Evolutionary conservation across 30 jellyfish, hydroid and myxozoan genomes (phyloP).

Genomic region (Aurelia aurita): DNA sequence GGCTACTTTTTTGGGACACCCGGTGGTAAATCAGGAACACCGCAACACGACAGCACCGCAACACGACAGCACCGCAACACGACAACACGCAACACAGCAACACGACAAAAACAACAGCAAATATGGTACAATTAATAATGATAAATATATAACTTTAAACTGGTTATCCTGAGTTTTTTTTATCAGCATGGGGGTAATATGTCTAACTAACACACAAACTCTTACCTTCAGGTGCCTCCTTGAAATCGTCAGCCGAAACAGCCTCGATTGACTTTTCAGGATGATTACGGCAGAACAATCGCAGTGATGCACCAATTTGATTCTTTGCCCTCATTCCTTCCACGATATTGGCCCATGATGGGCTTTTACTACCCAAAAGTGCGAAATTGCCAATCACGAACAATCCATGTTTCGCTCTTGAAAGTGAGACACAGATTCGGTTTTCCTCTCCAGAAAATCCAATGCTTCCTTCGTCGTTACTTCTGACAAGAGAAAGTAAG

Average conservation of each 20-base stretch:
- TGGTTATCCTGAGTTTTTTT: no score
- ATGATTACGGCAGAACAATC: constrained; percentile 77
- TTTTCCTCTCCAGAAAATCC: constrained; percentile 85
- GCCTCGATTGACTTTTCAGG: constrained; percentile 52
- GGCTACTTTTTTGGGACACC: no score
- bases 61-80: no score
- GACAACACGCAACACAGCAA: no score
- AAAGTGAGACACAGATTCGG: constrained; percentile 84
- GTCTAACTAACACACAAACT: no score
- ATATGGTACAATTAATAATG: no score
- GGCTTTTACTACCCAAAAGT: constrained; percentile 55
- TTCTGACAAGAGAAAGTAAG: constrained; percentile 84
- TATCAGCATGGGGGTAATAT: no score
- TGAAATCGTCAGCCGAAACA: constrained; percentile 47
- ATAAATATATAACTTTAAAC: no score
- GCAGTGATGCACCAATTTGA: constrained; percentile 33
- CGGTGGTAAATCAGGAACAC: no score
- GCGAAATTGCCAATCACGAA: constrained; percentile 87
- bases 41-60: no score
- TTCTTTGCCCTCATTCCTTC: constrained; percentile 34
- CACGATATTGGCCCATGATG: constrained; percentile 68
- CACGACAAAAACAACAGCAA: no score
- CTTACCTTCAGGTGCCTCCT: constrained; percentile 77
- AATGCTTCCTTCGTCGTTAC: constrained; percentile 66
- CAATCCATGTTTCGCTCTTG: constrained; percentile 93